Conservation (phyloP, 2,888 invertebrate species). For the Marronus borbonicus region DNA sequence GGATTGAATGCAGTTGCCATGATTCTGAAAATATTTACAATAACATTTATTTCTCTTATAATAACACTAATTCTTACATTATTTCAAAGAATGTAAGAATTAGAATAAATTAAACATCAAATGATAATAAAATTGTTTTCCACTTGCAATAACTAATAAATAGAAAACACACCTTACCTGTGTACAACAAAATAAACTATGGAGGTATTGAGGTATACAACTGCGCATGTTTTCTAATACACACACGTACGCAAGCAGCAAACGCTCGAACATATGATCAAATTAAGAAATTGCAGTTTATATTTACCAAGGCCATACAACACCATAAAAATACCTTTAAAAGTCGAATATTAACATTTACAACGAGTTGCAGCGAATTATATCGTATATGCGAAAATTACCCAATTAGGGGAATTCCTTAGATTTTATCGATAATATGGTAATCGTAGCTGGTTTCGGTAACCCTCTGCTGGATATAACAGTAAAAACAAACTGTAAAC, state of each 20-base stretch:
- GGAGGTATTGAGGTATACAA: no score
- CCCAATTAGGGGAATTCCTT: slow-evolving; percentile 40
- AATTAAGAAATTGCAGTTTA: background rate
- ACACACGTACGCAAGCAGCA: background rate
- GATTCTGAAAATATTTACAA: slow-evolving; percentile 24
- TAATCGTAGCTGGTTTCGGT: slow-evolving; percentile 67
- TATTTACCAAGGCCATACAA: background rate
- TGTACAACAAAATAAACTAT: background rate
- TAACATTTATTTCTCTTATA: background rate
- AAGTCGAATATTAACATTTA: background rate
- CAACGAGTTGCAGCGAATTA: no score
- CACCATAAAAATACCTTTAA: background rate
- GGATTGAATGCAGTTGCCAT: slow-evolving; percentile 45
- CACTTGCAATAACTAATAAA: background rate
- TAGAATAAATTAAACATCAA: background rate
- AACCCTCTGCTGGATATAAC: slow-evolving; percentile 70
- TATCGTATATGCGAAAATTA: background rate
- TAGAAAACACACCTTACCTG: background rate
- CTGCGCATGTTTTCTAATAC: background rate
- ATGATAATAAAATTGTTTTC: background rate
- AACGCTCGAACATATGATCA: background rate
- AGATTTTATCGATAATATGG: slow-evolving; percentile 56
- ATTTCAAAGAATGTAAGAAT: background rate
- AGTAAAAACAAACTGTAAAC: slow-evolving; percentile 61
- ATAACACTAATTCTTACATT: background rate